Evolutionary conservation across 2,797 vertebrate species (phyloP), one percentile per base, ranked within the genome.

Genomic region (Chelon auratus): DNA sequence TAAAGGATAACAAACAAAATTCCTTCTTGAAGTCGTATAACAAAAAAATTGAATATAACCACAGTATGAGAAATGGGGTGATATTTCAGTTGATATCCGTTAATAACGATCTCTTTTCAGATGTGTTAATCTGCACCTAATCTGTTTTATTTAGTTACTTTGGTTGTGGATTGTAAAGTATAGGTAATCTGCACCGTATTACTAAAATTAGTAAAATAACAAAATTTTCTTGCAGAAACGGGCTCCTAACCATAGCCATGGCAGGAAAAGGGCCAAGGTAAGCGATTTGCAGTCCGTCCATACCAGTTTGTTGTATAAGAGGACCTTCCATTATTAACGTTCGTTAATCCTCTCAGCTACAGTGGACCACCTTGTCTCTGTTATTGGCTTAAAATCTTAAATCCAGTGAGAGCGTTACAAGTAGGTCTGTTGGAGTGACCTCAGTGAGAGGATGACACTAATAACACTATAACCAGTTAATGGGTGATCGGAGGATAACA

Each of bases 211-310:
- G 1, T 53, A 36, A 78, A 57, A 13, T 48, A 1, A 39, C 26
- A 55, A 37, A 62, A 78, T 37, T 82, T 4, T 67, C 17, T 85
- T 83, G 18, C 93, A 99, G 98, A 97, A 96, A 75, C 94, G 97
- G 82, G 92, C 95, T 65, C 94, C 97, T 1, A 95, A 95, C 89
- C 97, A 99, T 12, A 96, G 97, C 55, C 97, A 99, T 81, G 93
- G 95, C 64, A 96, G 97, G 91, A 99, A 99, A 93, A 95, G 97
- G 94, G 95, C 97, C 93, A 99, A 99, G 96, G 98, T 99, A 92
- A 90, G 80, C 66, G 0, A 59, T 57, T 55, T 53, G 3, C 70
- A 3, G 4, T 45, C 12, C 60, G 26, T 20, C 13, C 0, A 26
- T 54, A 24, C 50, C 64, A 17, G 37, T 70, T 76, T 48, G 76